Percentiles rank a stretch among this genome's conserved stretches.
phyloP scores from a whole-genome alignment of 2,888 invertebrate genomes.

The Pharmacophagus antenor region DNA sequence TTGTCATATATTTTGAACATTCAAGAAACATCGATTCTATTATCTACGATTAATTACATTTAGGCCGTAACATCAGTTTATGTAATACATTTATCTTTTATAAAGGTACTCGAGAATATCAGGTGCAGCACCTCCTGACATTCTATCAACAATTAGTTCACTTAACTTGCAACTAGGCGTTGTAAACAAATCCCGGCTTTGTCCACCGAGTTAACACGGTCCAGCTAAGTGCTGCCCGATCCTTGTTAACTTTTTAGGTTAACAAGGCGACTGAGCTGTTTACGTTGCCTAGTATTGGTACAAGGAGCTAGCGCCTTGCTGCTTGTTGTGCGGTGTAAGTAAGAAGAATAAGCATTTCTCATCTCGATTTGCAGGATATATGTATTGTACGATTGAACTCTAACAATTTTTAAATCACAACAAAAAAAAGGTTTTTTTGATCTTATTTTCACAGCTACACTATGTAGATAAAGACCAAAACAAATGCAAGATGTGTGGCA shows the following conservation, averaged over 20 bases:
- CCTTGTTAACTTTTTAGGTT: constrained; percentile 77
- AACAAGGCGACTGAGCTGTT: constrained; percentile 70
- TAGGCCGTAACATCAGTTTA: neutral
- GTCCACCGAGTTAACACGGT: constrained; percentile 66
- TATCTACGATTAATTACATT: neutral
- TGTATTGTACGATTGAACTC: too few relatives aligned
- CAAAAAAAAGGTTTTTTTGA: neutral
- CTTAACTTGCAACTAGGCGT: constrained; percentile 74
- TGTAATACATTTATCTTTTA: neutral
- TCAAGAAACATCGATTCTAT: too few relatives aligned
- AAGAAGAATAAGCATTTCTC: constrained; percentile 18
- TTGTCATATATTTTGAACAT: too few relatives aligned
- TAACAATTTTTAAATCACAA: neutral
- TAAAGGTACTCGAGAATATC: constrained; percentile 9
- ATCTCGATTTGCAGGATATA: too few relatives aligned
- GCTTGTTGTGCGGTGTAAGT: constrained; percentile 33
- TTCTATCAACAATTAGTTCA: constrained; percentile 74
- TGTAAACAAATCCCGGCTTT: constrained; percentile 71
- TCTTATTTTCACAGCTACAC: too few relatives aligned
- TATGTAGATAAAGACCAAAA: too few relatives aligned
- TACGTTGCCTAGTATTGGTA: constrained; percentile 55
- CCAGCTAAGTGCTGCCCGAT: constrained; percentile 73
- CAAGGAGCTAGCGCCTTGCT: constrained; percentile 58
- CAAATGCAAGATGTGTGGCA: too few relatives aligned
- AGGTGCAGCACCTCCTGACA: constrained; percentile 49